These are phyloP conservation scores for Macrophya alboannulata DNA, from an alignment of 2,888 invertebrate genomes.

Conservation along the genomic window DNA sequence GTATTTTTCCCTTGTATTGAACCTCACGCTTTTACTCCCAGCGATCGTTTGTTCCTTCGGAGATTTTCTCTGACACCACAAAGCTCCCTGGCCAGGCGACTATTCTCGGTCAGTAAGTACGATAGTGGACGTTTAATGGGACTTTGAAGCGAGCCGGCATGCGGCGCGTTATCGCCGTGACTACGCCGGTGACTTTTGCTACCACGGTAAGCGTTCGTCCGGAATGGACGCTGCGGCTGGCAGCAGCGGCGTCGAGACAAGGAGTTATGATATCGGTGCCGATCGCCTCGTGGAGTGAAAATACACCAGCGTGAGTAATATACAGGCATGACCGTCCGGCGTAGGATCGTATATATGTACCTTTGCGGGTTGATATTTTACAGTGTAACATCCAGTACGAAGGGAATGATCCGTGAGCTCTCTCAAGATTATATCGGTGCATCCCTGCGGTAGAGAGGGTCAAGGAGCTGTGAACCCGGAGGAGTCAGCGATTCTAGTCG, in stretches of 20 bases:
- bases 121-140: conserved; percentile 33
- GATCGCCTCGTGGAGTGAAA: conserved; percentile 79
- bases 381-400: conserved; percentile 69
- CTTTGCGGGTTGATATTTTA: conserved; percentile 76
- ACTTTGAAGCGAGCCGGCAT: conserved; percentile 51
- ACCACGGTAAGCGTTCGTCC: conserved; percentile 56
- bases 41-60: background rate
- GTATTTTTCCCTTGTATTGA: background rate
- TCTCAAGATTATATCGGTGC: conserved; percentile 75
- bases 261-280: conserved; percentile 80
- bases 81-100: conserved; percentile 5
- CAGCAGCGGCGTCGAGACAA: conserved; percentile 76
- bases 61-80: conserved; percentile 7
- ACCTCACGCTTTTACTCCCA: background rate
- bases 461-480: conserved; percentile 75
- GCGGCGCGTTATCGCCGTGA: conserved; percentile 42
- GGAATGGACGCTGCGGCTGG: conserved; percentile 49
- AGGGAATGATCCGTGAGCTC: conserved; percentile 75
- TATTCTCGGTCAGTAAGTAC: conserved; percentile 30
- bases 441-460: conserved; percentile 67
- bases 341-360: conserved; percentile 2
- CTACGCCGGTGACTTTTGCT: conserved; percentile 54
- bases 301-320: conserved; percentile 80
- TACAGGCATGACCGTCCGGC: conserved; percentile 70
- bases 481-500: conserved; percentile 73